These are phyloP conservation scores for Apoderus coryli DNA, from an alignment of 2,888 invertebrate species.

Conservation along the genomic window DNA sequence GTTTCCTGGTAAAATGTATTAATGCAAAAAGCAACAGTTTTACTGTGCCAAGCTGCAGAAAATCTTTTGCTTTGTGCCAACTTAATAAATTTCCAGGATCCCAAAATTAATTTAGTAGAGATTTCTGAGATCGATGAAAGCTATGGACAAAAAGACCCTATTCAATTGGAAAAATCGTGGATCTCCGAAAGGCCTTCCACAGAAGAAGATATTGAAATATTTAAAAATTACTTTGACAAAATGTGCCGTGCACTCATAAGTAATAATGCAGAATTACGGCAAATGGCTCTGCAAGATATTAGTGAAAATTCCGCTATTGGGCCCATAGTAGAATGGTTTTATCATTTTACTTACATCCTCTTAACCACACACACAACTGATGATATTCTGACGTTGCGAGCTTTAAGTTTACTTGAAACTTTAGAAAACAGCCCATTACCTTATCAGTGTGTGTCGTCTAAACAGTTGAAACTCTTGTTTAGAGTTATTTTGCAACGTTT, in stretches of 20 bases:
- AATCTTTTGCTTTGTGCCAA: too few relatives aligned
- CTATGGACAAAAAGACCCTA: constrained; percentile 24
- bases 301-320: constrained; percentile 43
- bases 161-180: constrained; percentile 25
- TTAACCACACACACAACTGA: constrained; percentile 39
- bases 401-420: constrained; percentile 41
- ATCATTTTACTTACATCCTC: constrained; percentile 42
- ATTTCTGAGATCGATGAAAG: constrained; percentile 23
- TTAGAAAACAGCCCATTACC: constrained; percentile 43
- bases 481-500: constrained; percentile 27
- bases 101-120: constrained; percentile 23
- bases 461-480: constrained; percentile 33
- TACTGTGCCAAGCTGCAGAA: too few relatives aligned
- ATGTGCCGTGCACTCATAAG: constrained; percentile 37
- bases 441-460: constrained; percentile 40
- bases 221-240: constrained; percentile 25
- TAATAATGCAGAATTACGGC: constrained; percentile 36
- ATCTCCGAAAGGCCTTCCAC: constrained; percentile 20
- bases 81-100: constrained; percentile 23
- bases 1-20: too few relatives aligned
- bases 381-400: constrained; percentile 28
- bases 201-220: constrained; percentile 18
- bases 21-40: too few relatives aligned
- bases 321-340: constrained; percentile 44
- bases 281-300: constrained; percentile 40